Conservation (phyloP, 1,140 invertebrate species). For the Branchinecta lynchi region DNA sequence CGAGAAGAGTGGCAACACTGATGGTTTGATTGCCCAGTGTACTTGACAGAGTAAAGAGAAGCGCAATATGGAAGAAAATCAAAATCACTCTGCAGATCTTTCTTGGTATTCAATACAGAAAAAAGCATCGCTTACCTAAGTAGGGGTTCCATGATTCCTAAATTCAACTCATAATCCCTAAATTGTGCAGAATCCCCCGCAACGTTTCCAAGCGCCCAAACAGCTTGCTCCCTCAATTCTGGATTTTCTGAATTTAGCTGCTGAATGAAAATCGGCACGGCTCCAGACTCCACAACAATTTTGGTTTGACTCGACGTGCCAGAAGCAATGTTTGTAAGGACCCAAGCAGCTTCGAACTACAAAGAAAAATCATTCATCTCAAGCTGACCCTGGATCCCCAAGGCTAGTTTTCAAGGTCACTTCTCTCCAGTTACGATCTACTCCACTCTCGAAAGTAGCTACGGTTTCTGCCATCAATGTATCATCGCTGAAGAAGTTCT, state of each 20-base stretch:
- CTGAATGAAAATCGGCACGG: conserved; percentile 77
- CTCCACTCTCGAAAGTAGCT: no score
- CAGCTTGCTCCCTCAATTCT: conserved; percentile 90
- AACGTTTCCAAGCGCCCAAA: conserved; percentile 93
- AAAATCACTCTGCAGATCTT: background rate
- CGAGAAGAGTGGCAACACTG: no score
- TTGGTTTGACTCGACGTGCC: conserved; percentile 87
- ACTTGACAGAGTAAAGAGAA: no score
- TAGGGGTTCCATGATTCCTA: conserved; percentile 70
- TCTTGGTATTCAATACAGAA: no score
- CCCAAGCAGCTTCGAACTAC: conserved; percentile 96
- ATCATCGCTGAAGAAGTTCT: no score
- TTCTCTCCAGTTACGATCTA: no score
- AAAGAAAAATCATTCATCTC: conserved; percentile 25
- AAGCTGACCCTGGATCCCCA: no score
- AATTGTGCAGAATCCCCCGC: conserved; percentile 87
- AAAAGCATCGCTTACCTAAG: conserved; percentile 53
- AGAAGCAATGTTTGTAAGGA: conserved; percentile 91
- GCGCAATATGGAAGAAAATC: background rate
- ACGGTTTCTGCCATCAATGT: no score
- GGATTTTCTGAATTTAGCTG: conserved; percentile 58
- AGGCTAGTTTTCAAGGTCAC: no score
- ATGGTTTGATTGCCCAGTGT: no score
- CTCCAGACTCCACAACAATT: conserved; percentile 82
- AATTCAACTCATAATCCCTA: conserved; percentile 72